Percentiles rank a stretch among this genome's conserved stretches.
These are phyloP conservation scores for Pseudomyrmex dendroicus DNA, from an alignment of 1,140 invertebrate genomes.

Conservation along the genomic window DNA sequence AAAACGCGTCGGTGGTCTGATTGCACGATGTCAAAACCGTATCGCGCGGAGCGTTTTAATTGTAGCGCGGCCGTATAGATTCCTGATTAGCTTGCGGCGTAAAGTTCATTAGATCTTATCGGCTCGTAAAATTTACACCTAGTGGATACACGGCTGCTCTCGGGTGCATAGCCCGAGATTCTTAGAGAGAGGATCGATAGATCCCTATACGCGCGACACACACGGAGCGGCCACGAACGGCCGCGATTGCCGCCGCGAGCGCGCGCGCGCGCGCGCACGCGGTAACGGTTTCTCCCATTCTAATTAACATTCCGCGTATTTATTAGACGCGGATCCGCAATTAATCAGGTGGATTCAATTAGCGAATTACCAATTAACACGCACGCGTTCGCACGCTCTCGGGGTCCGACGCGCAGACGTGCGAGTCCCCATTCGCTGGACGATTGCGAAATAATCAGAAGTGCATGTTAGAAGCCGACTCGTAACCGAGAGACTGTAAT, in stretches of 20 bases:
- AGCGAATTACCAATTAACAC: conserved; percentile 82
- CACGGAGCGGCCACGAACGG: conserved; percentile 18
- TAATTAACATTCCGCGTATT: conserved; percentile 82
- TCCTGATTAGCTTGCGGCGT: conserved; percentile 29
- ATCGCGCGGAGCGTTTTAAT: conserved; percentile 28
- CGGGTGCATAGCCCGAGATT: background rate
- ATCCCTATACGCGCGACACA: conserved; percentile 25
- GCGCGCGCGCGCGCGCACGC: background rate
- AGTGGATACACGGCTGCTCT: conserved; percentile 5
- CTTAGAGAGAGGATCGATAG: conserved; percentile 23
- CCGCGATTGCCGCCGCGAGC: conserved; percentile 29
- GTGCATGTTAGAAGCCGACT: conserved; percentile 26
- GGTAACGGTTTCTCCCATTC: conserved; percentile 71
- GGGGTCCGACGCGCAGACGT: conserved; percentile 50
- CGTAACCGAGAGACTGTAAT: conserved; percentile 11
- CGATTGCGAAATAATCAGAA: conserved; percentile 72
- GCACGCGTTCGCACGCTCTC: conserved; percentile 75
- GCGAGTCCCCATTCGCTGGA: conserved; percentile 63
- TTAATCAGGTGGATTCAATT: conserved; percentile 83
- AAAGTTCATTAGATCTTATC: conserved; percentile 56
- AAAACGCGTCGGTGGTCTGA: background rate
- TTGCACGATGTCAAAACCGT: conserved; percentile 32
- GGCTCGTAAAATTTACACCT: conserved; percentile 57
- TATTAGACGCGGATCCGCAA: conserved; percentile 79
- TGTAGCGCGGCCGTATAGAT: background rate